Conservation (phyloP, 2,797 vertebrate genomes). For the Darevskia nairensis region DNA sequence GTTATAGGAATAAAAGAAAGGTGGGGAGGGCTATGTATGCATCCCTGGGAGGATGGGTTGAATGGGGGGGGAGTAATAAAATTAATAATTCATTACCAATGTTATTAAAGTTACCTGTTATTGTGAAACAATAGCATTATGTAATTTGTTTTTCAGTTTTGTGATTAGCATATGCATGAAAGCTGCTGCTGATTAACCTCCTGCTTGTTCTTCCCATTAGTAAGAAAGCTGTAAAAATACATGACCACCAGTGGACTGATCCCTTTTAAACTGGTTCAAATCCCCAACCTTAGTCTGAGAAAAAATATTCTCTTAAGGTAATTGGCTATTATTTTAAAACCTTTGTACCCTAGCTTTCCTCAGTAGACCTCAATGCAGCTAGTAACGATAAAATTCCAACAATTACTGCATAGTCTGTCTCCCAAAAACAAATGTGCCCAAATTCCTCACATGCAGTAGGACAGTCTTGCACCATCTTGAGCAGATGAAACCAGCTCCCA, state of each 20-base stretch:
- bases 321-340: neutral
- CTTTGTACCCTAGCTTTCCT: neutral
- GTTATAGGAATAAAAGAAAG: neutral
- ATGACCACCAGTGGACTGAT: neutral
- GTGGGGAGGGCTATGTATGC: neutral
- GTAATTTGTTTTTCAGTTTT: neutral
- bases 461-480: neutral
- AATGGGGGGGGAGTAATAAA: neutral
- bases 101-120: neutral
- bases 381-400: neutral
- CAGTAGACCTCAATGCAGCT: neutral
- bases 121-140: neutral
- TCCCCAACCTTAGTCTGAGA: neutral
- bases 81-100: neutral
- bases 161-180: neutral
- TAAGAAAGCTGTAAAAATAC: neutral
- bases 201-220: neutral
- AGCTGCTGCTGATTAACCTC: neutral
- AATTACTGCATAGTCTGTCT: neutral
- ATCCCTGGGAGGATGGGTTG: neutral
- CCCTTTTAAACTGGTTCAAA: neutral
- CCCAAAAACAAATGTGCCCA: neutral
- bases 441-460: neutral
- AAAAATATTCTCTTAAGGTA: neutral
- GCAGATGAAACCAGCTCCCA: neutral